Base-by-base conservation (phyloP, 2,888 invertebrate species). In the Folsomia manolachei region DNA sequence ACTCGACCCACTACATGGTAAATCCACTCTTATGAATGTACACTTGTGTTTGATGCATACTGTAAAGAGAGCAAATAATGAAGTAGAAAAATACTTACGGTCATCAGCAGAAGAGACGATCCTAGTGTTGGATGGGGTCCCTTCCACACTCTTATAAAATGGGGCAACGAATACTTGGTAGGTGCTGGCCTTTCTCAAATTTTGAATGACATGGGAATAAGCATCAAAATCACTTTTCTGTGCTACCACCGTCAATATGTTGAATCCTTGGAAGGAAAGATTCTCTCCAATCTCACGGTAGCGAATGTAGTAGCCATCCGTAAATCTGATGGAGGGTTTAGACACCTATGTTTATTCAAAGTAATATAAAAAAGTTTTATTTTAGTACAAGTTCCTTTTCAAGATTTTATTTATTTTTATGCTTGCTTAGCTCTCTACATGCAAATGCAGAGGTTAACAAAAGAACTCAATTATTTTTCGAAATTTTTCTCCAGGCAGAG, bases 91-190 rank as follows among this genome's bases (percentile, higher is more conserved):
- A 24, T 24, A 82, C 84, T 83, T 81, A 86, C 86, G 89, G 84
- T 95, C 96, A 86, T 96, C 95, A 75, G 91, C 88, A 4, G 96
- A 97, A 79, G 90, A 89, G 61, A 92, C 92, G 64, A 90, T 87
- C 83, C 91, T 90, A 52, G 94, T 91, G 85, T 97, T 97, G 73
- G 95, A 95, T 62, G 96, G 95, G 83, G 93, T 92, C 2, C 97
- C 97, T 84, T 97, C 90, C 75, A 94, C 88, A 64, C 90, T 88
- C 83, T 91, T 91, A 84, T 91, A 94, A 85, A 93, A 96, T 7
- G 96, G 95, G 82, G 93, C 91, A 80, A 96, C 89, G 84, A 96
- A 95, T 81, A 97, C 91, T 85, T 95, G 94, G 84, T 97, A 97
- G 83, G 91, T 90, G 72, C 93, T 92, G 84, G 89, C 93, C 79